Base-by-base conservation (phyloP, 2,888 invertebrate species). In the Lochmaea crataegi region DNA sequence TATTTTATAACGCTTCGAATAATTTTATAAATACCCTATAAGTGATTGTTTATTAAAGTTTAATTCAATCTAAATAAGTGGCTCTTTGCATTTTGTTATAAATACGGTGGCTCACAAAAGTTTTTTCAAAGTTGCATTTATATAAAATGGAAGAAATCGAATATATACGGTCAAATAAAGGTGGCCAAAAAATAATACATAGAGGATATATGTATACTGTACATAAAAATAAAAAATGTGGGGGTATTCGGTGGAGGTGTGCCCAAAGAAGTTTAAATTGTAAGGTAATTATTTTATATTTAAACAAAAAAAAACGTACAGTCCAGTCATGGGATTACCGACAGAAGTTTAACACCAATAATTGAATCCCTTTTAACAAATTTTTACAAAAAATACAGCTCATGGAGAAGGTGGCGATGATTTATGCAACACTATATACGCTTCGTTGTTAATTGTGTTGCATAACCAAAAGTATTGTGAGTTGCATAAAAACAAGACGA, bases 201-300 rank as follows among this genome's bases (percentile, higher is more conserved):
- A 82, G 82, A 11, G 87, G 88, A 7, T 88, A 86, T 68, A 88
- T 88, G 87, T 88, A 88, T 78, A 88, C 88, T 0, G 83, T 88
- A 65, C 88, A 88, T 75, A 88, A 88, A 75, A 86, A 85, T 69
- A 79, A 84, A 10, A 86, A 86, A 77, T 85, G 85, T 2, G 85
- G 84, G 12, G 86, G 85, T 16, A 87, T 88, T 22, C 83, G 88
- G 1, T 88, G 88, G 88, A 79, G 88, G 56, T 88, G 88, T 79
- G 87, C 88, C 0, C 84, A 86, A 56, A 82, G 88, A 57, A 85
- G 86, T 38, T 79, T 85, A 45, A 84, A 86, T 64, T 88, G 88
- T 77, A 87, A 86, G 75, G 88, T 88, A 22, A 22, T 22, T 22
- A 22, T 1, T 22, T 22, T 1, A 32, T 32, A 32, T 32, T 32